These are phyloP conservation scores for Phymastichus coffea DNA, from an alignment of 1,140 invertebrate genomes.

Conservation along the genomic window DNA sequence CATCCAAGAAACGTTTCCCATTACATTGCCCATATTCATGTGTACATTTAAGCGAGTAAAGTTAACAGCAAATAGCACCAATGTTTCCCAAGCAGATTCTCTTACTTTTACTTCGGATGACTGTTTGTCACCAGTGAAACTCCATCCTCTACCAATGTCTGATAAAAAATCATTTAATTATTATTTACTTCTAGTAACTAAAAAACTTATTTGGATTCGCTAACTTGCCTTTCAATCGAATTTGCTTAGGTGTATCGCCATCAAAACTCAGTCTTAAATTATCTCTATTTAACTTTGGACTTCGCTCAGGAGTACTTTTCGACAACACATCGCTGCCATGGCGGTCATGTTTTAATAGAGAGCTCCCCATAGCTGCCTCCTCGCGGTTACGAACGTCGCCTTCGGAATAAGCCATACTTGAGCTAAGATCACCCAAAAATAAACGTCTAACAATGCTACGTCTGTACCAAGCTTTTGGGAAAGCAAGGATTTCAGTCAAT, in stretches of 20 bases:
- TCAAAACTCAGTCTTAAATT: constrained; percentile 60
- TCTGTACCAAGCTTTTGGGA: constrained; percentile 97
- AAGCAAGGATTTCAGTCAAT: constrained; percentile 94
- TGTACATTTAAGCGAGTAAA: constrained; percentile 93
- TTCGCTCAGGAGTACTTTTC: constrained; percentile 51
- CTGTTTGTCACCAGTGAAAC: constrained; percentile 55
- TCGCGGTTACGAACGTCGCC: constrained; percentile 52
- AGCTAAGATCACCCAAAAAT: constrained; percentile 87
- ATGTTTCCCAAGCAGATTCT: constrained; percentile 85
- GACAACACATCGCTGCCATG: constrained; percentile 43
- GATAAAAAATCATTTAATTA: constrained; percentile 21
- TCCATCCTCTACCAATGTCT: constrained; percentile 58
- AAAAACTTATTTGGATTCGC: no score
- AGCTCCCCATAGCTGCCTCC: constrained; percentile 50
- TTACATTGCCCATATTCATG: constrained; percentile 99
- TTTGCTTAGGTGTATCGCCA: constrained; percentile 50
- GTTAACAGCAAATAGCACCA: constrained; percentile 94
- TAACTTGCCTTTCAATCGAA: constrained; percentile 56
- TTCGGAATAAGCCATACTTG: constrained; percentile 57
- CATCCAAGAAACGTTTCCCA: constrained; percentile 95
- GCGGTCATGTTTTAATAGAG: constrained; percentile 46
- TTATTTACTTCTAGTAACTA: no score
- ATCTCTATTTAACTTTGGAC: constrained; percentile 56
- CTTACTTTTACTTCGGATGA: constrained; percentile 58
- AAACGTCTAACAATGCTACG: constrained; percentile 87